Percentiles rank a stretch among this genome's conserved stretches.
Evolutionary conservation across 2,113 vertebrate genomes (phyloP).

Genomic region (Hippoglossus stenolepis): DNA sequence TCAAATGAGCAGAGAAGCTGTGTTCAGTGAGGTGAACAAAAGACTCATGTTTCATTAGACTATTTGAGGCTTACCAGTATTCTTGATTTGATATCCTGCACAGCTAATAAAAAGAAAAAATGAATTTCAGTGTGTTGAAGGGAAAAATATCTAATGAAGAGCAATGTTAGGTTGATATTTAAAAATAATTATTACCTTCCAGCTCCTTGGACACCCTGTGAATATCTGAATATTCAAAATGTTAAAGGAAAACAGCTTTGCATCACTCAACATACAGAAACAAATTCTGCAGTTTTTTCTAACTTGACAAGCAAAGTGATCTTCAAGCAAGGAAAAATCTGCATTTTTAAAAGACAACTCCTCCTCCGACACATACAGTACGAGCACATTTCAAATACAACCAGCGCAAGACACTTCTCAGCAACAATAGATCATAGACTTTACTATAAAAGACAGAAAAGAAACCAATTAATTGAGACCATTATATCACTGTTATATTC

Average conservation of each 20-base stretch:
- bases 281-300: not conserved
- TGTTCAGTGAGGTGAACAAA: not conserved
- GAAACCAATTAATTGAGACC: not conserved
- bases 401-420: not conserved
- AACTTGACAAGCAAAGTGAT: not conserved
- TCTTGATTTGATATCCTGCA: conserved; percentile 93
- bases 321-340: not conserved
- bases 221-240: conserved; percentile 84
- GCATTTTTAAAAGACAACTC: not conserved
- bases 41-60: not conserved
- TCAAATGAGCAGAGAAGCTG: conserved; percentile 7
- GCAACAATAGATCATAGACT: not conserved
- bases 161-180: not conserved
- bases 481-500: not conserved
- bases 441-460: not conserved
- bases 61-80: conserved; percentile 88
- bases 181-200: conserved; percentile 83
- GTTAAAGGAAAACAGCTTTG: conserved; percentile 69
- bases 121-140: not conserved
- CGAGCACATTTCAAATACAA: not conserved
- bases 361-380: not conserved
- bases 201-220: conserved; percentile 89
- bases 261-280: not conserved
- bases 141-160: not conserved
- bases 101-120: conserved; percentile 81